These are phyloP conservation scores for Acleris holmiana DNA, from an alignment of 2,888 invertebrate species.

Conservation along the genomic window DNA sequence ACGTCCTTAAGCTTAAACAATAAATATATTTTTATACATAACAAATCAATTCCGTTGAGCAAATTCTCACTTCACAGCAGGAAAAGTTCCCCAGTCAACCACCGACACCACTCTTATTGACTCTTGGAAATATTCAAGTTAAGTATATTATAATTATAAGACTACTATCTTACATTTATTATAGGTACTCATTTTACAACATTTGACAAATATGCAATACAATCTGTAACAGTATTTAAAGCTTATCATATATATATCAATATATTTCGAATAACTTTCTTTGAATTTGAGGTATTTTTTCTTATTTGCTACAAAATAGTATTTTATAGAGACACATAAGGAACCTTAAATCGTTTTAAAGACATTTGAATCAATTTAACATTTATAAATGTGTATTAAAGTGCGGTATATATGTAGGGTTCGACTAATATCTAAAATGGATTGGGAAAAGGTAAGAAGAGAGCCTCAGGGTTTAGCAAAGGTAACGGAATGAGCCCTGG, in stretches of 20 bases:
- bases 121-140: slow-evolving; percentile 16
- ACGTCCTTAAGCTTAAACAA: slow-evolving; percentile 40
- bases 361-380: slow-evolving; percentile 29
- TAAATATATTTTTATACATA: slow-evolving; percentile 39
- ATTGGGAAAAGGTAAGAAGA: slow-evolving; percentile 28
- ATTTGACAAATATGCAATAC: slow-evolving; percentile 27
- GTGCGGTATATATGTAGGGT: slow-evolving; percentile 24
- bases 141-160: slow-evolving; percentile 10
- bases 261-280: slow-evolving; percentile 31
- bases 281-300: slow-evolving; percentile 33
- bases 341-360: slow-evolving; percentile 31
- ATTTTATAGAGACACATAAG: slow-evolving; percentile 22
- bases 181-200: slow-evolving; percentile 22
- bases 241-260: slow-evolving; percentile 28
- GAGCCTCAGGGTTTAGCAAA: slow-evolving; percentile 30
- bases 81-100: slow-evolving; percentile 25
- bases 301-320: slow-evolving; percentile 30
- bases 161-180: slow-evolving; percentile 17
- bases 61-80: slow-evolving; percentile 36
- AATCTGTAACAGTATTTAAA: slow-evolving; percentile 37
- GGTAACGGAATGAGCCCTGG: slow-evolving; percentile 32
- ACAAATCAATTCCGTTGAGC: slow-evolving; percentile 42
- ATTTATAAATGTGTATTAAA: slow-evolving; percentile 14
- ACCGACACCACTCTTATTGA: slow-evolving; percentile 6
- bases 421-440: slow-evolving; percentile 1